These are phyloP conservation scores for Muntiacus reevesi DNA, from an alignment of 2,113 vertebrate genomes.

Conservation along the genomic window DNA sequence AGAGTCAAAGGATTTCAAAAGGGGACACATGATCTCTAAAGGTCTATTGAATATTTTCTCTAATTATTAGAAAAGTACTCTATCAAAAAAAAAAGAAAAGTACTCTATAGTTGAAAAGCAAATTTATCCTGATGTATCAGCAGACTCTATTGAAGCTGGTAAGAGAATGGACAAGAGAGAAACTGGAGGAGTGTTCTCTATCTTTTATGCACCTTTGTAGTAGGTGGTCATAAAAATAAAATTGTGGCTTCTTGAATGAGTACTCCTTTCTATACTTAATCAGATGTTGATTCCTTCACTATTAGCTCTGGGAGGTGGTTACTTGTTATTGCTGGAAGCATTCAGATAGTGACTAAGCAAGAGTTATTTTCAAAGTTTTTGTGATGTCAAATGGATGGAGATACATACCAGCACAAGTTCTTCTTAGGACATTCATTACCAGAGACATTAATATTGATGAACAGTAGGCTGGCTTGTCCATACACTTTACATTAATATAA, in stretches of 20 bases:
- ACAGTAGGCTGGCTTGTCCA: neutral
- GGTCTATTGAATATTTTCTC: neutral
- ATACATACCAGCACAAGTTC: neutral
- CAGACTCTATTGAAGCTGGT: neutral
- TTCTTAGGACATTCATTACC: neutral
- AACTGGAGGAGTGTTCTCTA: neutral
- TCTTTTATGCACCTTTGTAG: neutral
- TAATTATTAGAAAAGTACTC: neutral
- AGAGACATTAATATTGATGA: conserved; percentile 32
- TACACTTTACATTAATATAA: neutral
- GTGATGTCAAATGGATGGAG: neutral
- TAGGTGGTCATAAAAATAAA: neutral
- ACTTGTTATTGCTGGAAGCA: neutral
- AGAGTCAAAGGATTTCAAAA: neutral
- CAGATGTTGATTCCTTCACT: neutral
- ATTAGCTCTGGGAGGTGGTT: neutral
- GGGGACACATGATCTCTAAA: neutral
- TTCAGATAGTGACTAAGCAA: neutral
- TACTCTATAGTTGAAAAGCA: neutral
- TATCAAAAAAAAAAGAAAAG: neutral
- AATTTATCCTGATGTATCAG: neutral
- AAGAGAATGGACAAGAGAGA: neutral
- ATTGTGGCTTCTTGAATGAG: neutral
- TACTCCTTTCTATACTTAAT: neutral
- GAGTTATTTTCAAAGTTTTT: neutral